Conservation (phyloP, 2,797 vertebrate species). For the Pogoniulus pusillus region DNA sequence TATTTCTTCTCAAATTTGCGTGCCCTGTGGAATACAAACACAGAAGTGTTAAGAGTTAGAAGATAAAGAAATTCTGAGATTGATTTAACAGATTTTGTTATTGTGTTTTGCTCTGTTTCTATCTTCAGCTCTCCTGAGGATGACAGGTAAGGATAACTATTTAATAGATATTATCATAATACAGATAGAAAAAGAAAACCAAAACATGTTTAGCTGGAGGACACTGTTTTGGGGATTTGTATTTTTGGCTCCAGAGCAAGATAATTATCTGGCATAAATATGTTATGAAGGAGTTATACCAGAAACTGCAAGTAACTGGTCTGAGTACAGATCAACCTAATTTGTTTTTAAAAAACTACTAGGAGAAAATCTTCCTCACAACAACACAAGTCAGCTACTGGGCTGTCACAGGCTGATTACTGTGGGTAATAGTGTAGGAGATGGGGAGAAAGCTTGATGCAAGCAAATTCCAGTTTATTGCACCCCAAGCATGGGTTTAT, state of each 20-base stretch:
- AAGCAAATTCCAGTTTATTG: too few relatives aligned
- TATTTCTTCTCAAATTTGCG: not conserved
- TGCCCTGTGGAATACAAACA: not conserved
- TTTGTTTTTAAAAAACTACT: not conserved
- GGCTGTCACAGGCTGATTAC: too few relatives aligned
- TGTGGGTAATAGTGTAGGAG: too few relatives aligned
- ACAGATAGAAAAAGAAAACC: not conserved
- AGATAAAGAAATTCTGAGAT: not conserved
- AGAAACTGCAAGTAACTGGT: not conserved
- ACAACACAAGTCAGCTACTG: not conserved
- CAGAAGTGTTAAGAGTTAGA: not conserved
- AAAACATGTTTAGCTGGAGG: not conserved
- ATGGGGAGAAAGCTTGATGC: too few relatives aligned
- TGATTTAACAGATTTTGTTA: constrained; percentile 7
- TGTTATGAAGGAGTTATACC: not conserved
- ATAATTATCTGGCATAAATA: not conserved
- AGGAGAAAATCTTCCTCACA: not conserved
- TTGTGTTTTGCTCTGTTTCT: constrained; percentile 57
- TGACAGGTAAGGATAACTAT: constrained; percentile 79
- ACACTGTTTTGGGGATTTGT: not conserved
- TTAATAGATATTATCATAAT: not conserved
- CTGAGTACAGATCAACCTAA: not conserved
- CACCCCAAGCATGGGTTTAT: too few relatives aligned
- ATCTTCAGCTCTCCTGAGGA: constrained; percentile 81
- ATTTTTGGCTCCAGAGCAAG: not conserved